Evolutionary conservation across 2,797 vertebrate genomes (phyloP), one percentile per base, ranked within the genome.

Genomic region (Acridotheres tristis): DNA sequence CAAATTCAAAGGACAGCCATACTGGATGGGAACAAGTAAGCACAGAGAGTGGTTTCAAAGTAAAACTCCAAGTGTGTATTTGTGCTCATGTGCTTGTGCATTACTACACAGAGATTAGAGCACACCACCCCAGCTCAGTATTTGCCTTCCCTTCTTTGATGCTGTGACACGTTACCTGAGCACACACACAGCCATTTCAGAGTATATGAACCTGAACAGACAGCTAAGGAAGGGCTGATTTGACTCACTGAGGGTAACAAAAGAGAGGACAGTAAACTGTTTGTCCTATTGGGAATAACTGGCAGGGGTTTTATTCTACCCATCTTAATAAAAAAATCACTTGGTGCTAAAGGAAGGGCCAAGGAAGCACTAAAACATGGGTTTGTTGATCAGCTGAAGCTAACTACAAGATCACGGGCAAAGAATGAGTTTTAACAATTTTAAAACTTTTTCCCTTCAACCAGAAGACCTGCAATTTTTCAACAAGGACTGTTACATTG

Each of bases 41-140:
- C 62, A 55, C 25, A 74, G n/a, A 47, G 2, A 40, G 34, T 5
- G 25, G 29, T 54, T 62, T 68, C 40, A 66, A 32, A 69, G 17
- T 21, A 21, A 80, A 86, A 34, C 19, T 30, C 26, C 12, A 48
- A 10, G 18, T 45, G 13, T 16, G 9, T 23, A 4, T 16, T 3
- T 4, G 12, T 57, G 0, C 13, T 30, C 0, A 0, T 8, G 17
- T 40, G 0, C 21, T 25, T 2, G 1, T 34, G 29, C 13, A 27
- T 34, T 67, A 8, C 32, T 8, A 7, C 29, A 16, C 53, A 67
- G 40, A 73, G 34, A 50, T 43, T 4, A 45, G 50, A 3, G 43
- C 9, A 54, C 25, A n/a, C 25, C 21, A 67, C 0, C 22, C 29
- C 17, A 73, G 16, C 8, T 42, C 57, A 62, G 2, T 11, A 43